These are phyloP conservation scores for Rhagonycha fulva DNA, from an alignment of 2,888 invertebrate species.

Conservation along the genomic window DNA sequence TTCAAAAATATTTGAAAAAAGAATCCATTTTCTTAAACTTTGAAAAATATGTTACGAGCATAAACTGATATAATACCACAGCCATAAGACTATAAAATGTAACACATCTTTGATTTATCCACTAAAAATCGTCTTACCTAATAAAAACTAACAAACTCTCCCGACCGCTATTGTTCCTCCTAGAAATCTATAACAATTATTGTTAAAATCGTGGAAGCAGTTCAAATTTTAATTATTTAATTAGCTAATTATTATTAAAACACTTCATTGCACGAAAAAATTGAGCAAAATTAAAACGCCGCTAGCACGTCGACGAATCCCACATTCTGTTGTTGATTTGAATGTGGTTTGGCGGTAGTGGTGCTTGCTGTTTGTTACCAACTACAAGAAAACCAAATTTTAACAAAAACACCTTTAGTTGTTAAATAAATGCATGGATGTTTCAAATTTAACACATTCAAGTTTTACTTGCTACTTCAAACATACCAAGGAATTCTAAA, in stretches of 20 bases:
- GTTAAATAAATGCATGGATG: neutral
- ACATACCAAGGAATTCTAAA: too few species aligned
- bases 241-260: slow-evolving; percentile 5
- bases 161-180: neutral
- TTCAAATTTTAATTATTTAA: neutral
- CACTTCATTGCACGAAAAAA: slow-evolving; percentile 22
- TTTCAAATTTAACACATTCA: neutral
- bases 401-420: neutral
- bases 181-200: neutral
- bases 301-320: slow-evolving; percentile 59
- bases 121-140: neutral
- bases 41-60: slow-evolving; percentile 27
- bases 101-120: slow-evolving; percentile 12
- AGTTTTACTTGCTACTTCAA: too few species aligned
- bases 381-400: slow-evolving; percentile 41
- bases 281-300: slow-evolving; percentile 23
- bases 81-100: slow-evolving; percentile 24
- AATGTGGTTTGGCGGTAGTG: slow-evolving; percentile 61
- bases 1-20: slow-evolving; percentile 6
- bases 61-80: slow-evolving; percentile 30
- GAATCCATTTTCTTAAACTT: slow-evolving; percentile 13
- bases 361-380: slow-evolving; percentile 66
- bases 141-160: neutral
- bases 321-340: slow-evolving; percentile 61
- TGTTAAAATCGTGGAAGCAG: neutral